A percentile compares a stretch with the other conserved stretches of the same genome.
Conservation (phyloP, 2,797 vertebrate genomes). For the Ficedula albicollis region DNA sequence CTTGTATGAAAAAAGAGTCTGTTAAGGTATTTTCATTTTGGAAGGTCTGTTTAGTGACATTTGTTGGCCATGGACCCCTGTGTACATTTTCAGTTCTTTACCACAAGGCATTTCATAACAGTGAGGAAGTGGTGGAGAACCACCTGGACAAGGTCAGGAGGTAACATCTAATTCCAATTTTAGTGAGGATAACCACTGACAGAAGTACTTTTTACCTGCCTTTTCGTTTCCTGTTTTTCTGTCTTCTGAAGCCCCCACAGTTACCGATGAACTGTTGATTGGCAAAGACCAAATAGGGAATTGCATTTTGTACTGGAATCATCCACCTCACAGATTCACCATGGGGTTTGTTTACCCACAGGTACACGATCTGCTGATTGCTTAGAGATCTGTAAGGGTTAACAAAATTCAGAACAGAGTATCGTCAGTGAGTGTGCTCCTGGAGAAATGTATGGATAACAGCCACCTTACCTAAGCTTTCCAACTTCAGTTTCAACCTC, state of each 20-base stretch:
- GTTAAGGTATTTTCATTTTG: background rate
- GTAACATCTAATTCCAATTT: background rate
- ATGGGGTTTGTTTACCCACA: background rate
- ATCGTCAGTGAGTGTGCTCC: background rate
- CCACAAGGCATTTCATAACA: background rate
- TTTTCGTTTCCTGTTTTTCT: background rate
- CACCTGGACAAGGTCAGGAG: background rate
- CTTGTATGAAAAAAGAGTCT: background rate
- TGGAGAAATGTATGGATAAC: background rate
- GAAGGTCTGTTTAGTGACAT: background rate
- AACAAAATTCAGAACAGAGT: constrained; percentile 54
- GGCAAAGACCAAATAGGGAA: background rate
- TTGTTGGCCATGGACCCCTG: background rate
- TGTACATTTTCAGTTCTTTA: background rate
- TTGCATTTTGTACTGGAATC: background rate
- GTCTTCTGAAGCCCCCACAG: background rate
- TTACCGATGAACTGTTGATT: background rate
- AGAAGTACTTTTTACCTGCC: background rate
- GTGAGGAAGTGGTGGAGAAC: background rate
- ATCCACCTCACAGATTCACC: background rate
- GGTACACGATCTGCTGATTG: constrained; percentile 44
- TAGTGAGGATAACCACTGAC: background rate
- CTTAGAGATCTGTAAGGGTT: constrained; percentile 44
- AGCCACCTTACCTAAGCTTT: constrained; percentile 16
- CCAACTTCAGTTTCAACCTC: constrained; percentile 15